Evolutionary conservation across 1,140 invertebrate genomes (phyloP), one percentile per base, ranked within the genome.

Genomic region (Drosophila gunungcola): DNA sequence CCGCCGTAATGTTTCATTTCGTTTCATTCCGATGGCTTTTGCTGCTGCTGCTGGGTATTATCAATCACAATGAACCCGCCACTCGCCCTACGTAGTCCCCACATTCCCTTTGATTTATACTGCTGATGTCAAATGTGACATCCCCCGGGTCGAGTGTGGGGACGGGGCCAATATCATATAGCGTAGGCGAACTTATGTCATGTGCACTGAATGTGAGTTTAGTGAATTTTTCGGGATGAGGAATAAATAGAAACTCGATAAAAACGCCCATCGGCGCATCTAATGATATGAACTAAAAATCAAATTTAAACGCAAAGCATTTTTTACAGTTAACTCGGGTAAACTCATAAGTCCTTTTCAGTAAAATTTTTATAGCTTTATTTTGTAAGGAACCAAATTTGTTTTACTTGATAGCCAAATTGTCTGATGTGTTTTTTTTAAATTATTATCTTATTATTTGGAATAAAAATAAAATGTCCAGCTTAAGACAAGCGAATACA

Each of bases 1-100:
- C 80, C 80, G 74, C 62, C 79, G 86, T 90, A 83, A 83, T 86
- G 88, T 91, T 91, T 84, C 80, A 88, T 83, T 88, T 91, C 77
- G 72, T 57, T 78, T 75, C 76, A 72, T 77, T 70, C 74, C 61
- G 55, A 55, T 61, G 48, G 58, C 49, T 63, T 77, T 64, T 53
- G 78, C 54, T 48, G 42, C 57, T 48, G 53, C 48, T 74, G 58
- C 36, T 62, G 39, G 72, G 67, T 68, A 82, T 91, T 88, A 89
- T 91, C 80, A 91, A 91, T 91, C 89, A 91, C 80, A 80, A 75
- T 41, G 68, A 51, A 64, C 53, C 55, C 56, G 39, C 41, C 25
- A 34, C 43, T 32, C 57, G 27, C 39, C 60, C 13, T 12, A 11
- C 32, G 6, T 43, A 45, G 39, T 54, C 49, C 58, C 52, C 49